Base-by-base conservation (phyloP, 2,888 invertebrate species). In the Lochmaea capreae region DNA sequence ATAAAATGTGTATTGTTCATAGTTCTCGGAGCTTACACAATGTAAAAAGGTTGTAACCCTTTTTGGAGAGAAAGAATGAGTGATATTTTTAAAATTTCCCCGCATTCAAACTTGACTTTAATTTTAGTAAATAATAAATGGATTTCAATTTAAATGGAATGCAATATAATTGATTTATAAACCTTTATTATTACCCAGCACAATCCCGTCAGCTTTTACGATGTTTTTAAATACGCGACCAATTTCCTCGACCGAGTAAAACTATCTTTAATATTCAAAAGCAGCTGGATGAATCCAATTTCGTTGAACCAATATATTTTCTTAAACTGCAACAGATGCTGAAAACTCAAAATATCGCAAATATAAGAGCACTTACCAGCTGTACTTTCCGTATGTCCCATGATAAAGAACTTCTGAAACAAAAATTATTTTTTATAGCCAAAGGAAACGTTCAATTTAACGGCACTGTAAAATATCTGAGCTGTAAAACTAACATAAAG, bases 281-380 rank as follows among this genome's bases (percentile, higher is more conserved):
- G 46, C 54, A 58, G 39, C 57, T 33, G n/a, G 52, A 52, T 26
- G 67, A 67, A 42, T 49, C 18, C 16, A 57, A 54, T 67, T 67
- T 57, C 39, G 22, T 16, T 14, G 0, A 14, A 22, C 58, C 46
- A 67, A 67, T 67, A 67, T 67, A 59, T 67, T 39, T 22, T 42
- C 33, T 59, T 67, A 58, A 43, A 59, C 42, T 67, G 57, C 59
- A 67, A 67, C 66, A 66, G 39, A 68, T 57, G 68, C 49, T 18
- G 61, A 57, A 61, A 68, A 52, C 49, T 59, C 46, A 26, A 26
- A 52, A 4, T 49, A 61, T 61, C 49, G 22, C 59, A 49, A 68
- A 68, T 68, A 68, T 70, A 39, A 22, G 26, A 62, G n/a, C 42
- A 70, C 70, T 70, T 63, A 70, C 63, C 70, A 22, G 54, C 9